phyloP scores from a whole-genome alignment of 2,113 vertebrate genomes.

The Dasyornis broadbenti region DNA sequence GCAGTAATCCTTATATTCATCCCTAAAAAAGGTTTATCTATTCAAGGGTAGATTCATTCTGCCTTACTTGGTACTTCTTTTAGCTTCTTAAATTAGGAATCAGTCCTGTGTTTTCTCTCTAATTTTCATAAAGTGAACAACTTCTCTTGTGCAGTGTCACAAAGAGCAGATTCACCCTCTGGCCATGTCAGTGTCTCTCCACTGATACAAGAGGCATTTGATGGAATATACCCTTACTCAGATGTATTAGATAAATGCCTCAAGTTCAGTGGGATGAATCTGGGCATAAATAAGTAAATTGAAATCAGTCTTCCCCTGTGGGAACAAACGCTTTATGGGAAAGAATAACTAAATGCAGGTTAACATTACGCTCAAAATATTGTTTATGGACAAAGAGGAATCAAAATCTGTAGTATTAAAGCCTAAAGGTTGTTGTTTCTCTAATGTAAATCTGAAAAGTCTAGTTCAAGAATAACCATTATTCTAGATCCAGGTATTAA shows the following conservation, averaged over 20 bases:
- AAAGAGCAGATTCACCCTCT: background rate
- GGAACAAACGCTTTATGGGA: background rate
- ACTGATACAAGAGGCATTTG: background rate
- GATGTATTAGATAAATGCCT: background rate
- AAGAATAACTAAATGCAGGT: background rate
- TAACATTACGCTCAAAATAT: accelerated
- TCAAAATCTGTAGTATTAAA: background rate
- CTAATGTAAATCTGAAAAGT: background rate
- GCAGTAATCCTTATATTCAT: background rate
- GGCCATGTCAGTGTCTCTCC: background rate
- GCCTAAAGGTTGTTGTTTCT: background rate
- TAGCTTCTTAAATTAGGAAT: background rate
- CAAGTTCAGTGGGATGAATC: background rate
- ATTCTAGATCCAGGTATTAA: background rate
- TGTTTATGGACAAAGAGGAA: background rate
- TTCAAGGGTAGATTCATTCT: background rate
- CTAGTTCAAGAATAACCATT: background rate
- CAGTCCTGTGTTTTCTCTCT: background rate
- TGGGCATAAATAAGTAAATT: background rate
- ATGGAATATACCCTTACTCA: background rate
- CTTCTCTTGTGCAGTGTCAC: background rate
- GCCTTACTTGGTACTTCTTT: background rate
- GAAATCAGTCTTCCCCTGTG: background rate
- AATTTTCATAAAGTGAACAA: background rate
- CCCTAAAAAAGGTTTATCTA: background rate